Evolutionary conservation across 1,140 invertebrate genomes (phyloP), one percentile per base, ranked within the genome.

Genomic region (Dermatophagoides farinae): DNA sequence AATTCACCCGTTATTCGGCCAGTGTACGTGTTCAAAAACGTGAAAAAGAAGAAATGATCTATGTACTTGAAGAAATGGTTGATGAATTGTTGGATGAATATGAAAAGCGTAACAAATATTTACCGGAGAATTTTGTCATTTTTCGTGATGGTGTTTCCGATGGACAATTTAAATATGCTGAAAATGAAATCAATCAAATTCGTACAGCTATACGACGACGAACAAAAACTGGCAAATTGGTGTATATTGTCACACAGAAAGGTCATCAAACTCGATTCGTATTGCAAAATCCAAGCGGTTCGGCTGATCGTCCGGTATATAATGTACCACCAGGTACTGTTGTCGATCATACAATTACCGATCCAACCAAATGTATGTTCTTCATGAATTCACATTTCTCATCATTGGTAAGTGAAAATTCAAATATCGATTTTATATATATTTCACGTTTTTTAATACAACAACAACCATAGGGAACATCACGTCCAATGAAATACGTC

Each of bases 341-440:
- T 39, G 64, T 67, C n/a, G 66, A 67, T 50, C 50, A 37, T 16
- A 25, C 18, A 14, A 61, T 67, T 6, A 58, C 64, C 31, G 38
- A 63, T 54, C 60, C 63, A 5, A 41, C 39, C 9, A 18, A 46
- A n/a, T 61, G 58, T 60, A 63, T 63, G 52, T 64, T 57, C 22
- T 67, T 57, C 40, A 31, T 67, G 22, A 57, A 51, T 20, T 46
- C 49, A 18, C 65, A 66, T 85, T 91, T 0, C 79, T 80, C 41
- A 81, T 86, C 2, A 88, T 88, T 10, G 88, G 86, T 0, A 75
- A 83, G 6, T 79, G 77, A 1, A 80, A 87, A 65, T 75, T 84
- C 31, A 8, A 31, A 31, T 31, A 31, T 31, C 31, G 8, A 31
- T 31, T n/a, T 38, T 61, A 20, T 50, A 4, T 74, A 77, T 10